phyloP scores from a whole-genome alignment of 2,797 vertebrate genomes.

The Onychomys arenicola region DNA sequence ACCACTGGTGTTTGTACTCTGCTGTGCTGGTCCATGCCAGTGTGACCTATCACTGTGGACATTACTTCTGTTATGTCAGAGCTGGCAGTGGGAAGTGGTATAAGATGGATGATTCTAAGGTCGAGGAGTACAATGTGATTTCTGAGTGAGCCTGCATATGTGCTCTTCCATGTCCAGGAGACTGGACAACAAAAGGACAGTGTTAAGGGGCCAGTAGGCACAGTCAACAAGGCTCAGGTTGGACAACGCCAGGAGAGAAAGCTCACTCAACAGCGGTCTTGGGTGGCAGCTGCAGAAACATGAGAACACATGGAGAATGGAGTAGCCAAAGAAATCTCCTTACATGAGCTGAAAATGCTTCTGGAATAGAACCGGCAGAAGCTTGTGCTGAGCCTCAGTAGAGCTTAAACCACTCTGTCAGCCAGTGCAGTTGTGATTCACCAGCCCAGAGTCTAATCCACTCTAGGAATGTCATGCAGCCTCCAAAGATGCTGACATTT shows the following conservation, averaged over 20 bases:
- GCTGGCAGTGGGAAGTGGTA: background rate
- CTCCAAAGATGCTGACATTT: too few species aligned
- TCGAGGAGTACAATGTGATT: fast-evolving
- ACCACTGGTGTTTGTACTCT: fast-evolving
- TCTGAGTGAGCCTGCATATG: background rate
- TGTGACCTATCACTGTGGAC: background rate
- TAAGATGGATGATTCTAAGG: background rate
- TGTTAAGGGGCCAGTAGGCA: fast-evolving
- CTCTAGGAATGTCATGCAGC: too few species aligned
- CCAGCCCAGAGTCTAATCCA: too few species aligned
- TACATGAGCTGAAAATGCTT: background rate
- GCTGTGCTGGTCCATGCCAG: background rate
- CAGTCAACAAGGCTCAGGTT: fast-evolving
- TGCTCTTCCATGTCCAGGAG: conserved; percentile 25
- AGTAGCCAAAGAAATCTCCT: fast-evolving
- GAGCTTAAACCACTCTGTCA: fast-evolving
- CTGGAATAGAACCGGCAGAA: fast-evolving
- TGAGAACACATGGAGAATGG: fast-evolving
- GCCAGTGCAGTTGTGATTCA: too few species aligned
- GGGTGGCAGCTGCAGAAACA: fast-evolving
- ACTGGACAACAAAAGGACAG: fast-evolving
- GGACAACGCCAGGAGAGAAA: fast-evolving
- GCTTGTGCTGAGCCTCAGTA: background rate
- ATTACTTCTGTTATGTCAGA: background rate
- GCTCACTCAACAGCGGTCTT: background rate